These are phyloP conservation scores for Drosophila merina DNA, from an alignment of 2,888 invertebrate genomes.

Conservation along the genomic window DNA sequence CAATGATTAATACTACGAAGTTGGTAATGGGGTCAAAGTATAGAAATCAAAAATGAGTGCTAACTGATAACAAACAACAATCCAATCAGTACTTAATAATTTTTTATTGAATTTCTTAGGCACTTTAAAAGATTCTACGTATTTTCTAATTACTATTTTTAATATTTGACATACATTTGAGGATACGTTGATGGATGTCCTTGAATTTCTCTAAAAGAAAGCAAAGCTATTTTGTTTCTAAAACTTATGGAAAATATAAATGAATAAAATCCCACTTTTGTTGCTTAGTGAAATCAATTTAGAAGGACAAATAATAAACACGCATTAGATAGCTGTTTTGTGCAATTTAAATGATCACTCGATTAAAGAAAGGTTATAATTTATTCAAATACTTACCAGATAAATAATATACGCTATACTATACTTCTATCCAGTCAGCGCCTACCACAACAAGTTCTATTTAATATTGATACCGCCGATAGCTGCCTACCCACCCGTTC, in stretches of 20 bases:
- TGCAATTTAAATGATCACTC: slow-evolving; percentile 15
- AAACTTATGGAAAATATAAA: too few species aligned
- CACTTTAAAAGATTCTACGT: background rate
- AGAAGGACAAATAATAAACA: slow-evolving; percentile 12
- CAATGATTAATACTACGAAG: slow-evolving; percentile 31
- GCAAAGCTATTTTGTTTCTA: too few species aligned
- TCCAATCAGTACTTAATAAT: background rate
- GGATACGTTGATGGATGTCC: background rate
- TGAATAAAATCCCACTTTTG: background rate
- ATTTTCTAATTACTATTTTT: background rate
- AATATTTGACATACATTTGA: background rate
- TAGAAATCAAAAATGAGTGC: slow-evolving; percentile 5
- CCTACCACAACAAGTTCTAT: slow-evolving; percentile 39
- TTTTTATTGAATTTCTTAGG: background rate
- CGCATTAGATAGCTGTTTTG: slow-evolving; percentile 1
- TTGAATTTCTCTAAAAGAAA: background rate
- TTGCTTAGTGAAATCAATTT: background rate
- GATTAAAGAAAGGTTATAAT: slow-evolving; percentile 8
- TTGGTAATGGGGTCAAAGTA: slow-evolving; percentile 58
- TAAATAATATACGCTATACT: slow-evolving; percentile 4
- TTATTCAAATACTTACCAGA: slow-evolving; percentile 11
- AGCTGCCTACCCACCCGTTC: slow-evolving; percentile 10
- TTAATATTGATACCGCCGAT: slow-evolving; percentile 17
- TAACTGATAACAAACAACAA: slow-evolving; percentile 27
- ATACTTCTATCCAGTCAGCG: background rate